Percentiles rank a stretch among this genome's conserved stretches.
phyloP scores from a whole-genome alignment of 2,888 invertebrate genomes.

The Frankliniella fusca region DNA sequence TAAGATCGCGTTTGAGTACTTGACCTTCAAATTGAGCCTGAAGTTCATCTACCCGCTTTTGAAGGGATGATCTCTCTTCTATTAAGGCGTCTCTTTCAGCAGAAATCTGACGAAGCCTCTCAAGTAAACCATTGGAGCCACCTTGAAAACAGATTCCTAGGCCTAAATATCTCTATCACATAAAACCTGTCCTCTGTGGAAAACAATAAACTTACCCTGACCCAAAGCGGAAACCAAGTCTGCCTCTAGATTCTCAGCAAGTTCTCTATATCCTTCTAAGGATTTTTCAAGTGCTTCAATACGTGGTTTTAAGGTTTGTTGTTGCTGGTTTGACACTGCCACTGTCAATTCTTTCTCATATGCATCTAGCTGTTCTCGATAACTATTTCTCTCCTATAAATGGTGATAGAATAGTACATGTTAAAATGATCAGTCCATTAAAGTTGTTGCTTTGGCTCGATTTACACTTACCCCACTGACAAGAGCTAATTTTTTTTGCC shows the following conservation, averaged over 20 bases:
- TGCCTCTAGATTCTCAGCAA: slow-evolving; percentile 42
- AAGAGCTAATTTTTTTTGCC: slow-evolving; percentile 68
- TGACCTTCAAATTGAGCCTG: slow-evolving; percentile 64
- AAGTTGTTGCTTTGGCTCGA: too few species aligned
- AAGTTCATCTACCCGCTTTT: slow-evolving; percentile 56
- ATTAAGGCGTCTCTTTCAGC: slow-evolving; percentile 46
- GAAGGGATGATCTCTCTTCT: slow-evolving; percentile 50
- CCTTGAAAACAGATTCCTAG: background rate
- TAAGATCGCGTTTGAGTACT: slow-evolving; percentile 56
- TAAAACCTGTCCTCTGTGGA: slow-evolving; percentile 27
- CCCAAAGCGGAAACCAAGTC: slow-evolving; percentile 38
- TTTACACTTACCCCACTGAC: slow-evolving; percentile 48
- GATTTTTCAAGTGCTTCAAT: slow-evolving; percentile 70
- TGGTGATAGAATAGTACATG: background rate
- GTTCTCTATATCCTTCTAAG: slow-evolving; percentile 63
- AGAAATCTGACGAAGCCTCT: slow-evolving; percentile 53
- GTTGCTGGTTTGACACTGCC: slow-evolving; percentile 41
- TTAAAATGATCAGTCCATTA: background rate
- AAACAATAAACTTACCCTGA: slow-evolving; percentile 17
- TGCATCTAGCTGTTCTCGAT: slow-evolving; percentile 71
- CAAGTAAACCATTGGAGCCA: slow-evolving; percentile 55
- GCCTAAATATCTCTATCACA: background rate
- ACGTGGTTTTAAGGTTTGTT: slow-evolving; percentile 44
- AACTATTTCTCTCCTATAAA: slow-evolving; percentile 68
- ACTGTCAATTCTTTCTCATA: slow-evolving; percentile 76